These are phyloP conservation scores for Dendronephthya gigantea DNA, from an alignment of 64 coral and sea anemone species.

Conservation along the genomic window DNA sequence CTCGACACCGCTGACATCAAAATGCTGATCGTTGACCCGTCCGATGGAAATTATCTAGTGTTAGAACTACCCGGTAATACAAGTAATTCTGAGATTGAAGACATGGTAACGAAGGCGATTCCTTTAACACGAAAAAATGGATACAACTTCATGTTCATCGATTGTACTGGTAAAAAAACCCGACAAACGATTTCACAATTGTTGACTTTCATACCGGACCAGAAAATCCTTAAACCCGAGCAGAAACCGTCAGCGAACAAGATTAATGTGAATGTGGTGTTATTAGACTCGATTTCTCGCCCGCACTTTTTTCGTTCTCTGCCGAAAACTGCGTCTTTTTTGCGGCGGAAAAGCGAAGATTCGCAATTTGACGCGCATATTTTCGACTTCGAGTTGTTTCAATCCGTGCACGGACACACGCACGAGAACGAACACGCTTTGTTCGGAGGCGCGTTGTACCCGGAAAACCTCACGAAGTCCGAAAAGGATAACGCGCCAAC, in stretches of 20 bases:
- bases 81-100: background rate
- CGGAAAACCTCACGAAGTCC: constrained; percentile 16
- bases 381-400: constrained; percentile 92
- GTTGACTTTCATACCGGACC: background rate
- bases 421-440: constrained; percentile 60
- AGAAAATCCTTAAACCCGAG: background rate
- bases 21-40: background rate
- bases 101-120: background rate
- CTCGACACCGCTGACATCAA: background rate
- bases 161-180: background rate
- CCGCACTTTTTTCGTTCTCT: constrained; percentile 87
- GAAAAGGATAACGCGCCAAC: background rate
- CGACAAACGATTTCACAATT: background rate
- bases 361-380: constrained; percentile 27
- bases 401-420: constrained; percentile 66
- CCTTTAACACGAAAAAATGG: background rate
- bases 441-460: constrained; percentile 55
- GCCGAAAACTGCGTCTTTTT: constrained; percentile 46
- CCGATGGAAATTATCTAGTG: background rate
- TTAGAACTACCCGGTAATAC: background rate
- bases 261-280: constrained; percentile 66
- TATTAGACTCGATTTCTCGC: constrained; percentile 73
- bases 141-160: background rate
- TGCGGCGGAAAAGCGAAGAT: constrained; percentile 25
- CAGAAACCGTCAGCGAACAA: background rate